Evolutionary conservation across 2,888 invertebrate genomes (phyloP), one percentile per base, ranked within the genome.

Genomic region (Sarcophaga caerulescens): DNA sequence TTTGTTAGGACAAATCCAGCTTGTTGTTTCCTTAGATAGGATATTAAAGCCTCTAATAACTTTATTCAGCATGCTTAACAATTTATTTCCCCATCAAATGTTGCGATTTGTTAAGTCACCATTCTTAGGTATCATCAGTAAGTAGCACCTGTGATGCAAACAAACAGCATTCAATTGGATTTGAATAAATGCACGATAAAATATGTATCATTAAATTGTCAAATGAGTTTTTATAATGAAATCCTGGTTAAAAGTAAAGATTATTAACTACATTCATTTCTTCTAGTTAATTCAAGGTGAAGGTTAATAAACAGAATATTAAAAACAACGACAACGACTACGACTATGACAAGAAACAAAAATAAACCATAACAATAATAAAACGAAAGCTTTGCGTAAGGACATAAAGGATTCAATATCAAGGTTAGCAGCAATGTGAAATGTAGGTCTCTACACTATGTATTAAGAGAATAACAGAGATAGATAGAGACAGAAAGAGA

Each of bases 381-480:
- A 60, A 81, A 35, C 10, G 35, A 75, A 81, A 81, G 81, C 76
- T 76, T 81, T 66, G 62, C 66, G 71, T 78, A 84, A 70, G 74
- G 81, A 81, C 84, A 68, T n/a, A 78, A 66, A 84, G 81, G 78
- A 86, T 86, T 86, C 86, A 86, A 75, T 86, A 86, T 84, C 86
- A 86, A 84, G 86, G 86, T 81, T 81, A 83, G 70, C 77, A 83
- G 70, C 74, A 74, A 66, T 66, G 78, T 71, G 81, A 66, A 84
- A 86, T 74, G 77, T 83, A 80, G 80, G 82, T 52, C 52, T 52
- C 52, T 52, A 52, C 52, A 14, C 17, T 52, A 52, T 52, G 4
- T 52, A 17, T 52, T 14, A 52, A 52, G 52, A 52, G 52, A 52
- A 52, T 52, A 17, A 52, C 4, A 14, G 52, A 3, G 11, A 47